Conservation (phyloP, 1,140 invertebrate genomes). For the Scaptomyza graminum region DNA sequence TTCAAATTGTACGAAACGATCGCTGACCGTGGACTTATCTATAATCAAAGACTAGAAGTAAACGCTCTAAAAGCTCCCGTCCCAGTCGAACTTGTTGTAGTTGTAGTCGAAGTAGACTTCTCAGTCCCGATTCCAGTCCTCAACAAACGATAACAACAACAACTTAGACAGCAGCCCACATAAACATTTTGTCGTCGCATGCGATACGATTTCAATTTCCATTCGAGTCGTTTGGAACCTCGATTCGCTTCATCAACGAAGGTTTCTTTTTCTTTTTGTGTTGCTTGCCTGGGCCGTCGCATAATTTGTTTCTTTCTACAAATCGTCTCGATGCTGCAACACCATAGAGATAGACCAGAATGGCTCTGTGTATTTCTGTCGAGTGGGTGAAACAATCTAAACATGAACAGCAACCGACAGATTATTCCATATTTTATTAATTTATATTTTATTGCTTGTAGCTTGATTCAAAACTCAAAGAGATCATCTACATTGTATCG, state of each 20-base stretch:
- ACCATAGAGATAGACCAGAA: slow-evolving; percentile 36
- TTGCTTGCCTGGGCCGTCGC: slow-evolving; percentile 34
- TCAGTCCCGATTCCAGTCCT: slow-evolving; percentile 7
- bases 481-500: too few species aligned
- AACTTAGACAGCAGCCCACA: slow-evolving; percentile 53
- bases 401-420: neutral
- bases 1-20: slow-evolving; percentile 42
- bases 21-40: slow-evolving; percentile 53
- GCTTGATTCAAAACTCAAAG: too few species aligned
- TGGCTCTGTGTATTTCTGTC: neutral
- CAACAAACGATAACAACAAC: slow-evolving; percentile 19
- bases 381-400: slow-evolving; percentile 33
- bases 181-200: slow-evolving; percentile 50
- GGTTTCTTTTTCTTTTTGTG: slow-evolving; percentile 1
- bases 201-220: slow-evolving; percentile 42
- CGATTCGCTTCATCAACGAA: slow-evolving; percentile 31
- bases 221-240: slow-evolving; percentile 19
- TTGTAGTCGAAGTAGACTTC: neutral
- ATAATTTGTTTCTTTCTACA: slow-evolving; percentile 73
- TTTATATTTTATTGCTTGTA: too few species aligned
- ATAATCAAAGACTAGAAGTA: slow-evolving; percentile 78
- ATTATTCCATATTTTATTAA: neutral
- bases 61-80: slow-evolving; percentile 68
- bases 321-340: slow-evolving; percentile 61
- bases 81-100: neutral